These are phyloP conservation scores for Nasonovia ribisnigri DNA, from an alignment of 2,888 invertebrate genomes.

Conservation along the genomic window DNA sequence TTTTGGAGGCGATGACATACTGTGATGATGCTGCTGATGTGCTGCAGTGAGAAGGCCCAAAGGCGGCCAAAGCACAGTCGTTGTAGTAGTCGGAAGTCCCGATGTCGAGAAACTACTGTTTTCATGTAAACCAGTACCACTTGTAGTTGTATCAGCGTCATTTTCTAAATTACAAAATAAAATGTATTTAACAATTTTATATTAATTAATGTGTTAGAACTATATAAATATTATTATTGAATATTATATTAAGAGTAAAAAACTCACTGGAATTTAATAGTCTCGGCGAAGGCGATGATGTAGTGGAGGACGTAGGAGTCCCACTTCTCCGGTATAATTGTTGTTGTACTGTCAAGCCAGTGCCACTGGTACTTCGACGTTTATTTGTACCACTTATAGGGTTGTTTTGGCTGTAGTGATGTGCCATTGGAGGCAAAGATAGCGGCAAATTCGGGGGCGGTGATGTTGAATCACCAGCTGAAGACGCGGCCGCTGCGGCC, in stretches of 20 bases:
- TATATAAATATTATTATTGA: not conserved
- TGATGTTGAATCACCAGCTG: constrained; percentile 42
- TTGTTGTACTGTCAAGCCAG: constrained; percentile 44
- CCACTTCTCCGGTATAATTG: constrained; percentile 34
- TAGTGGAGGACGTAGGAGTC: constrained; percentile 37
- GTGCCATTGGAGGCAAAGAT: constrained; percentile 25
- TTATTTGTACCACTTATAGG: constrained; percentile 37
- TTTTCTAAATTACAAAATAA: constrained; percentile 46
- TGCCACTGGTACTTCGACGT: constrained; percentile 37
- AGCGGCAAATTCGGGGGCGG: constrained; percentile 37
- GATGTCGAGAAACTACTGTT: constrained; percentile 35
- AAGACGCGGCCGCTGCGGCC: constrained; percentile 34
- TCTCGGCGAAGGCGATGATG: constrained; percentile 49
- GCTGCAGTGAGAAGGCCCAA: constrained; percentile 42
- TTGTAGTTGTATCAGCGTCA: constrained; percentile 42
- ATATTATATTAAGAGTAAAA: not conserved
- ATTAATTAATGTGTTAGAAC: not conserved
- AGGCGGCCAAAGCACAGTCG: constrained; percentile 54
- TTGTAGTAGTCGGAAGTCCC: constrained; percentile 36
- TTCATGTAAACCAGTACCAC: constrained; percentile 1
- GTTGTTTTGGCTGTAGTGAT: constrained; percentile 37
- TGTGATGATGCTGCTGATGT: constrained; percentile 52
- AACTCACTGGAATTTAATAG: constrained; percentile 41
- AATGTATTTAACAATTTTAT: not conserved
- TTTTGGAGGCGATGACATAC: constrained; percentile 50